Conservation (phyloP, 2,113 vertebrate species). For the Prietella phreatophila region DNA sequence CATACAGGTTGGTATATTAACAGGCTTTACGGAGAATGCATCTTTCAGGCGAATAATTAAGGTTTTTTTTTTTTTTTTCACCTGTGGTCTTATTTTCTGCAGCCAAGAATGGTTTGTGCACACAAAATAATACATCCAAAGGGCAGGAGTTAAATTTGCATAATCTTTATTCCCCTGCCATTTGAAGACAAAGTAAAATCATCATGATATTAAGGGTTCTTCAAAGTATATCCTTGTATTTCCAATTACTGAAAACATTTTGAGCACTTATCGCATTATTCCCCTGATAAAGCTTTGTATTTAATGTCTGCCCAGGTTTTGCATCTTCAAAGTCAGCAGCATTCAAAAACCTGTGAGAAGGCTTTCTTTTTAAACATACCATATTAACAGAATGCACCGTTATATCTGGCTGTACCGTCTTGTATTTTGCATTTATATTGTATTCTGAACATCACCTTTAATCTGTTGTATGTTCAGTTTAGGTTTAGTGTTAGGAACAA, state of each 20-base stretch:
- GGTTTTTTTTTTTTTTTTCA: background rate
- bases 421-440: background rate
- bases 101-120: background rate
- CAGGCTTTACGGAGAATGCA: background rate
- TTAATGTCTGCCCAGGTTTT: background rate
- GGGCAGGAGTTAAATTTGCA: background rate
- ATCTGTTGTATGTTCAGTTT: background rate
- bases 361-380: background rate
- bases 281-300: background rate
- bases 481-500: background rate
- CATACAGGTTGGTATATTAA: background rate
- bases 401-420: background rate
- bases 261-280: background rate
- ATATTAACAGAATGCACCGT: background rate
- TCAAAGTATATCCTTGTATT: background rate
- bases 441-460: background rate
- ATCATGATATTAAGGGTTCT: background rate
- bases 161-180: background rate
- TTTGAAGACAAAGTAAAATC: conserved; percentile 1
- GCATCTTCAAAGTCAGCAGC: background rate
- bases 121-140: background rate
- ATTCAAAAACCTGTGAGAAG: background rate
- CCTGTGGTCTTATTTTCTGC: background rate
- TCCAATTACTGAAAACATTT: background rate
- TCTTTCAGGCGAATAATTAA: background rate